A percentile compares a stretch with the other conserved stretches of the same genome.
Evolutionary conservation across 1,140 invertebrate species (phyloP).

Genomic region (Pemphigus obesinymphae): DNA sequence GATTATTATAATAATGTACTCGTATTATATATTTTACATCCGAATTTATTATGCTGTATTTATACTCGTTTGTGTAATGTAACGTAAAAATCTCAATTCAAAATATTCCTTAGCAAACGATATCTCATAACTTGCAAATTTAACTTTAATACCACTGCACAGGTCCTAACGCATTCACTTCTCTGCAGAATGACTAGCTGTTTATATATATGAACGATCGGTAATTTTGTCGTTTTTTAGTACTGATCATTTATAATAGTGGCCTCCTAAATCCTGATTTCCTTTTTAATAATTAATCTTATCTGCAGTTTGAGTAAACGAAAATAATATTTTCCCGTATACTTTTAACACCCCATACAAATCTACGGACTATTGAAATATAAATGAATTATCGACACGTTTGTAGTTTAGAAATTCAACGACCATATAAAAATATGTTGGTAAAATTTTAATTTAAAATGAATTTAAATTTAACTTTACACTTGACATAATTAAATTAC

Average conservation of each 20-base stretch:
- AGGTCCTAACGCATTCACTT: background rate
- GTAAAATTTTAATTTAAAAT: too few species aligned
- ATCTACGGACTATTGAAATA: background rate
- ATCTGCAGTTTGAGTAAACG: background rate
- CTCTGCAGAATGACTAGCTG: too few species aligned
- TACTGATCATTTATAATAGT: background rate
- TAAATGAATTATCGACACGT: background rate
- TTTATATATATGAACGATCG: background rate
- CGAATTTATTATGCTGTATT: background rate
- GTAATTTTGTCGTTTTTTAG: background rate
- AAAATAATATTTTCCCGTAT: background rate
- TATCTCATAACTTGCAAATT: background rate
- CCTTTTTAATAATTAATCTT: background rate
- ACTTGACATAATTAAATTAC: too few species aligned
- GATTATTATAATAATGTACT: background rate
- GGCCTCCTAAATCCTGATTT: background rate
- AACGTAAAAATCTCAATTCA: background rate
- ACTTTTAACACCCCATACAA: background rate
- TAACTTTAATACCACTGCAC: background rate
- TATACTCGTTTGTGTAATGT: background rate
- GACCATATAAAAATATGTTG: too few species aligned
- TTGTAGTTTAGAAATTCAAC: background rate
- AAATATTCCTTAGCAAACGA: background rate
- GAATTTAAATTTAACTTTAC: too few species aligned
- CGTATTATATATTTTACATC: too few species aligned